A percentile compares a stretch with the other conserved stretches of the same genome.
Conservation (phyloP, 2,797 vertebrate species). For the Glyptemys insculpta region DNA sequence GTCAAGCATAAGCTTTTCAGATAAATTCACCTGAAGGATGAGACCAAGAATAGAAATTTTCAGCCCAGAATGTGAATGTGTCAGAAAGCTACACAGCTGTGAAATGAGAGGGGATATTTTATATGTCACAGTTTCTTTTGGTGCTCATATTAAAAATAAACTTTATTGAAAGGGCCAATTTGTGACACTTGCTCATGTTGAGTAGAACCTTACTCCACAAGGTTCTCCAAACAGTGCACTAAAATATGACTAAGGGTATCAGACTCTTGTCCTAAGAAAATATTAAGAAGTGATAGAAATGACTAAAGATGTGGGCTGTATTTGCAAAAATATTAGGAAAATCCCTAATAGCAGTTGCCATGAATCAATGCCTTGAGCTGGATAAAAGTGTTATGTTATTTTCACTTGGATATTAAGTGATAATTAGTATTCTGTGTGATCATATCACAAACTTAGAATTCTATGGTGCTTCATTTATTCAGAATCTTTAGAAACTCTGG, state of each 20-base stretch:
- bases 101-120: background rate
- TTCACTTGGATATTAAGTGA: conserved; percentile 53
- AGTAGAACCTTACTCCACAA: fast-evolving
- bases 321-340: background rate
- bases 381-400: conserved; percentile 40
- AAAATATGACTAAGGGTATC: background rate
- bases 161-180: background rate
- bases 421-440: conserved; percentile 41
- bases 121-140: background rate
- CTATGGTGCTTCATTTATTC: background rate
- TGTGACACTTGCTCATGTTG: fast-evolving
- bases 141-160: background rate
- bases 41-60: background rate
- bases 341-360: background rate
- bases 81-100: background rate
- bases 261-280: background rate
- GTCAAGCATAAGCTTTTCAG: background rate
- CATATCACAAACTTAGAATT: background rate
- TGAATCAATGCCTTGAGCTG: conserved; percentile 3
- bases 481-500: background rate
- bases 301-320: background rate
- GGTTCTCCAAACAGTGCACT: background rate
- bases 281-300: background rate
- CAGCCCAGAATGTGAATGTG: fast-evolving
- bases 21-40: fast-evolving